A percentile compares a stretch with the other conserved stretches of the same genome.
These are phyloP conservation scores for Cardiocondyla obscurior DNA, from an alignment of 1,140 invertebrate species.

Conservation along the genomic window DNA sequence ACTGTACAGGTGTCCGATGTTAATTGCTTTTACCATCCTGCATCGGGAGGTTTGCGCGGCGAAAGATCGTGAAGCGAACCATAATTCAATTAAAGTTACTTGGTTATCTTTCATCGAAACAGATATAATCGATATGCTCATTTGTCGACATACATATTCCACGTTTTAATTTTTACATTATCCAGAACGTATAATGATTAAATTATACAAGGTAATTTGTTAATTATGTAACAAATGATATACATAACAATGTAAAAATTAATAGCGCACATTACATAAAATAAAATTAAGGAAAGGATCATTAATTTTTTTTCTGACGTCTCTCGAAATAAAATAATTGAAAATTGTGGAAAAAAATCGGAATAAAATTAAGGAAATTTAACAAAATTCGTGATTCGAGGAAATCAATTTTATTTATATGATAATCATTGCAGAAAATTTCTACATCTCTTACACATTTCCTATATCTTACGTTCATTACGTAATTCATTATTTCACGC, in stretches of 20 bases:
- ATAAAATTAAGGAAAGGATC: neutral
- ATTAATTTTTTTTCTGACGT: no score
- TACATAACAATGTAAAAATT: neutral
- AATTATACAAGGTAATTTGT: neutral
- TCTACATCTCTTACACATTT: neutral
- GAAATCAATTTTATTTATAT: neutral
- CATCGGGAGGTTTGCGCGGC: neutral
- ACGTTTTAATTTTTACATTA: conserved; percentile 10
- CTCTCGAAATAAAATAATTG: no score
- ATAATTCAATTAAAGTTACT: conserved; percentile 52
- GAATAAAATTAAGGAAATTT: neutral
- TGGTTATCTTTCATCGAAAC: conserved; percentile 40
- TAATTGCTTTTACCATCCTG: conserved; percentile 36
- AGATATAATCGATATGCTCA: conserved; percentile 43
- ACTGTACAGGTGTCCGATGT: conserved; percentile 31
- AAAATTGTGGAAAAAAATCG: no score
- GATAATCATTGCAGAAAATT: neutral
- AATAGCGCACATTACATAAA: neutral
- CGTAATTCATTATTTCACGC: conserved; percentile 25
- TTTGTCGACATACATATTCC: neutral
- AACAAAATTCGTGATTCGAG: neutral
- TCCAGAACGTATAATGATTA: neutral
- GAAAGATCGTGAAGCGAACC: conserved; percentile 25
- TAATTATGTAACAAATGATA: neutral
- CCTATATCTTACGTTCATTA: neutral